These are phyloP conservation scores for Sialia sialis DNA, from an alignment of 2,113 vertebrate species.

Conservation along the genomic window DNA sequence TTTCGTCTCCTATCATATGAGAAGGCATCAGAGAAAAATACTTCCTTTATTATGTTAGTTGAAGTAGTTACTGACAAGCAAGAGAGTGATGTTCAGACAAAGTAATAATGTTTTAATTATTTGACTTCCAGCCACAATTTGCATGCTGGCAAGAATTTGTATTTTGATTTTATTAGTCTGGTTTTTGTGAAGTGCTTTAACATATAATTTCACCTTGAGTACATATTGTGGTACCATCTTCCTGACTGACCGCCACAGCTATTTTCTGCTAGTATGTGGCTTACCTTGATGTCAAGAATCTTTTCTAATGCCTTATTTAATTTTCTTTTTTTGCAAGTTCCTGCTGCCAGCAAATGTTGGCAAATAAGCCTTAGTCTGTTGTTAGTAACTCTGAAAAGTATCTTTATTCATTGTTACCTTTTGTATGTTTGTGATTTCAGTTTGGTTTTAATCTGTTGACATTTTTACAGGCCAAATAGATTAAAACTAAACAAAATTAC, in stretches of 20 bases:
- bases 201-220: background rate
- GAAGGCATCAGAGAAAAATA: slow-evolving; percentile 16
- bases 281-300: background rate
- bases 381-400: background rate
- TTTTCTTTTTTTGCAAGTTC: background rate
- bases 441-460: background rate
- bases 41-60: slow-evolving; percentile 29
- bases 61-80: slow-evolving; percentile 13
- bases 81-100: background rate
- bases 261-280: background rate
- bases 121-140: background rate
- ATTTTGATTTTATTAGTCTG: background rate
- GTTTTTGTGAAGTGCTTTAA: slow-evolving; percentile 3
- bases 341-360: background rate
- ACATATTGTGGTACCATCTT: background rate
- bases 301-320: background rate
- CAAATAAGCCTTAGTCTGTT: background rate
- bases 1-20: background rate
- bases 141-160: background rate
- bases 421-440: background rate
- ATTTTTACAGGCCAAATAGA: background rate
- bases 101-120: slow-evolving; percentile 48
- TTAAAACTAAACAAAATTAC: background rate
- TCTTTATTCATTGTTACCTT: background rate
- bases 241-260: background rate